Evolutionary conservation across 2,113 vertebrate genomes (phyloP).

Genomic region (Coturnix japonica): DNA sequence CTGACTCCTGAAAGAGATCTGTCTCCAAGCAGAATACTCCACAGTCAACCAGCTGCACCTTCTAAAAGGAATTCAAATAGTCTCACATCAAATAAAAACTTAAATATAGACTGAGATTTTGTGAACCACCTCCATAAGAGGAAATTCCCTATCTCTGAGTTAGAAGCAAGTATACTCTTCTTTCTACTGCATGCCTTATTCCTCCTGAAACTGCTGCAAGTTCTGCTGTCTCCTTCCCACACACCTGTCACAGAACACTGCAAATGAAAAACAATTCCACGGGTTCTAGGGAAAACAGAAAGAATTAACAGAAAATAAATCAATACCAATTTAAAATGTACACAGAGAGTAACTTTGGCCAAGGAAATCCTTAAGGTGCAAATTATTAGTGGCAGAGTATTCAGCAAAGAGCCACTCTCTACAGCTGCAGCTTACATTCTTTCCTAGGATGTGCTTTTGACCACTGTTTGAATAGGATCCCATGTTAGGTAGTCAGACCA

Average conservation of each 20-base stretch:
- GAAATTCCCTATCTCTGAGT: background rate
- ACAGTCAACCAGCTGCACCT: background rate
- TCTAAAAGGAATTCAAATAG: background rate
- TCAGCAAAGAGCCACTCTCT: background rate
- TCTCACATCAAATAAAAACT: background rate
- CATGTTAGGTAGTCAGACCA: background rate
- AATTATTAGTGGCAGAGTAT: background rate
- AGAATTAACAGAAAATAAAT: background rate
- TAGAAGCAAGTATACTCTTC: background rate
- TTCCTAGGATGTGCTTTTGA: background rate
- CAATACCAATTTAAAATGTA: background rate
- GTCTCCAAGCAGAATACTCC: background rate
- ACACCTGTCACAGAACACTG: background rate
- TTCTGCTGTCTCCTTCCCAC: background rate
- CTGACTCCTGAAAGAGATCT: background rate
- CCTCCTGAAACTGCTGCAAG: background rate
- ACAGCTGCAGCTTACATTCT: background rate
- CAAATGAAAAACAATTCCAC: background rate
- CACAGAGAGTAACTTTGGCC: background rate
- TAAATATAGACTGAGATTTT: background rate
- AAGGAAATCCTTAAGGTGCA: background rate
- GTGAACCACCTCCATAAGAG: background rate
- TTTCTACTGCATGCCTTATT: background rate
- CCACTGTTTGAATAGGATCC: background rate
- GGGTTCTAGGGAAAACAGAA: background rate